Evolutionary conservation across 2,797 vertebrate genomes (phyloP).

Genomic region (Apogon hyalosoma): DNA sequence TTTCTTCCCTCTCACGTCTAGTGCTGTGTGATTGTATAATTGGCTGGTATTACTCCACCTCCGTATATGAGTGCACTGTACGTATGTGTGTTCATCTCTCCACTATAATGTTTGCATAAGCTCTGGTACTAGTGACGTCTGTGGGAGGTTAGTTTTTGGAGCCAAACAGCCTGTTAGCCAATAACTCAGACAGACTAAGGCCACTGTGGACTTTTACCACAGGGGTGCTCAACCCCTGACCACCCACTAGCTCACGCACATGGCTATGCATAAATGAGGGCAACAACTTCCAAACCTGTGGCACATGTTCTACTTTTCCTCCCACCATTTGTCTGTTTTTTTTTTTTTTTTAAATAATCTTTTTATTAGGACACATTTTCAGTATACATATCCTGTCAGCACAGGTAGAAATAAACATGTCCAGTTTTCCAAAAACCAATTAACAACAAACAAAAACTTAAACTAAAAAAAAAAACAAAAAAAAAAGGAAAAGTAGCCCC

Average conservation of each 20-base stretch:
- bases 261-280: conserved; percentile 68
- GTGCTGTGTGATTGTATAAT: conserved; percentile 70
- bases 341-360: background rate
- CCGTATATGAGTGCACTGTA: conserved; percentile 46
- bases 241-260: conserved; percentile 44
- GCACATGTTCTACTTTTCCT: conserved; percentile 7
- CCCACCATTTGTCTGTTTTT: conserved; percentile 13
- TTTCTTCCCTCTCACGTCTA: conserved; percentile 62
- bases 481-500: too few species aligned
- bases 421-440: too few species aligned
- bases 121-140: conserved; percentile 65
- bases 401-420: too few species aligned
- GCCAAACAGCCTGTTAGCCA: conserved; percentile 74
- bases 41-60: conserved; percentile 61
- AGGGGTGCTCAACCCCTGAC: conserved; percentile 46
- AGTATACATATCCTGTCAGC: too few species aligned
- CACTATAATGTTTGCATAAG: conserved; percentile 75
- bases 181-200: conserved; percentile 57
- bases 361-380: too few species aligned
- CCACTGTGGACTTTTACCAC: conserved; percentile 72
- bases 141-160: conserved; percentile 54
- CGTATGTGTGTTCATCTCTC: conserved; percentile 54
- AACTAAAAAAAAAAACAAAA: too few species aligned
- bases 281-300: conserved; percentile 34
- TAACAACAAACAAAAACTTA: too few species aligned